Conservation (phyloP, 2,888 invertebrate species). For the Phyllotreta striolata region DNA sequence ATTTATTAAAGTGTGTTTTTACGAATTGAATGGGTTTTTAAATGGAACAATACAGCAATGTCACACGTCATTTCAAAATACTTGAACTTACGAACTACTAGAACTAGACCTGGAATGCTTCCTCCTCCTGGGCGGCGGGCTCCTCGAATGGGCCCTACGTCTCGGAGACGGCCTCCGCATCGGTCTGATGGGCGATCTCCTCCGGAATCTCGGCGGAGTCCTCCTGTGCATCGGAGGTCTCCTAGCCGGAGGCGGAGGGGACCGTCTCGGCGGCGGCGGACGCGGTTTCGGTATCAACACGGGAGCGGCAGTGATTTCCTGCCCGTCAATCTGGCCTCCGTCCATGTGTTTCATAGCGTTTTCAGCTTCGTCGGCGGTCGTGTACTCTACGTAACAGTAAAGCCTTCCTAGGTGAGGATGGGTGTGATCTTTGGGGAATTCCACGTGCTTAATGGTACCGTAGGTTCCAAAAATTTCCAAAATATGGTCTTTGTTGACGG, state of each 20-base stretch:
- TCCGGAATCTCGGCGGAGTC: conserved; percentile 62
- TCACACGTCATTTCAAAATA: not conserved
- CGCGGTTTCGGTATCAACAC: conserved; percentile 81
- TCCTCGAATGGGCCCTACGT: conserved; percentile 67
- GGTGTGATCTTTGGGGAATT: conserved; percentile 87
- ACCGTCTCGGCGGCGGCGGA: conserved; percentile 65
- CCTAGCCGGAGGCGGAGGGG: conserved; percentile 66
- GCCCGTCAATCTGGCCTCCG: conserved; percentile 96
- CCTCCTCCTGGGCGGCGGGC: conserved; percentile 69
- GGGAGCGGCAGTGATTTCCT: conserved; percentile 95
- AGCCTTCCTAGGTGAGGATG: conserved; percentile 91
- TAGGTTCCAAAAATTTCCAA: conserved; percentile 91
- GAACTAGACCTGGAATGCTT: conserved; percentile 72
- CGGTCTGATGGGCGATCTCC: conserved; percentile 57
- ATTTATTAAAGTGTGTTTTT: not conserved
- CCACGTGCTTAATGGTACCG: conserved; percentile 85
- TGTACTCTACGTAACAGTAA: conserved; percentile 95
- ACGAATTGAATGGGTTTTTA: not conserved
- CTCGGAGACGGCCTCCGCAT: conserved; percentile 65
- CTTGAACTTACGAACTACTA: conserved; percentile 67
- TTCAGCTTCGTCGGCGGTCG: conserved; percentile 93
- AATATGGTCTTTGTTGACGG: conserved; percentile 91
- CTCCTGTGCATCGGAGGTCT: conserved; percentile 67
- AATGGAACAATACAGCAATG: conserved; percentile 5
- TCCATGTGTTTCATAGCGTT: conserved; percentile 99